These are phyloP conservation scores for Scomber colias DNA, from an alignment of 2,113 vertebrate species.

Conservation along the genomic window DNA sequence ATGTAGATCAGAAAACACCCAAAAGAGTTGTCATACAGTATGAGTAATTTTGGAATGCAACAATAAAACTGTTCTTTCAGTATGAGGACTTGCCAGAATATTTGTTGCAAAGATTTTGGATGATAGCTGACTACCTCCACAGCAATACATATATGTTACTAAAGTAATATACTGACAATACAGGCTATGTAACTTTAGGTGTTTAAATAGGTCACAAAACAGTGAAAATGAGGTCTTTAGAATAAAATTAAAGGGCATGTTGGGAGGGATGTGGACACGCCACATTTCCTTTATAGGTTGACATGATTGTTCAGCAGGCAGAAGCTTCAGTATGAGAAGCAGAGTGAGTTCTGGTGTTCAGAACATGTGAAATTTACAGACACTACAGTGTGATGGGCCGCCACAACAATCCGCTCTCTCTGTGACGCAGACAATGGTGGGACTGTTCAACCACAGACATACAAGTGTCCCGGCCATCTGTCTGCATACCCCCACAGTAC, in stretches of 20 bases:
- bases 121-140: no score
- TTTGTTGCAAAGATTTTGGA: no score
- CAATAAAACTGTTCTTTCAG: no score
- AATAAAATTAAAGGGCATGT: neutral
- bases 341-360: conserved; percentile 31
- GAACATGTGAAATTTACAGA: conserved; percentile 77
- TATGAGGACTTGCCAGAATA: no score
- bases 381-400: conserved; percentile 75
- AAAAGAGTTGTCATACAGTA: no score
- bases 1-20: no score
- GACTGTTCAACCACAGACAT: conserved; percentile 80
- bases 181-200: no score
- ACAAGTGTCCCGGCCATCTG: conserved; percentile 85
- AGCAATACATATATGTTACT: no score
- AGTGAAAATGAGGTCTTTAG: neutral
- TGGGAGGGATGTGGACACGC: neutral
- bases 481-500: conserved; percentile 82
- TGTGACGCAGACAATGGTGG: conserved; percentile 78
- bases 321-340: conserved; percentile 31
- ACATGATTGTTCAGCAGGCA: conserved; percentile 22
- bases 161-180: no score
- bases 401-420: conserved; percentile 78
- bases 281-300: neutral
- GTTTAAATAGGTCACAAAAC: no score
- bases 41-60: no score